Percentiles rank a stretch among this genome's conserved stretches.
Evolutionary conservation across 1,140 invertebrate genomes (phyloP).

Genomic region (Hypothenemus hampei): DNA sequence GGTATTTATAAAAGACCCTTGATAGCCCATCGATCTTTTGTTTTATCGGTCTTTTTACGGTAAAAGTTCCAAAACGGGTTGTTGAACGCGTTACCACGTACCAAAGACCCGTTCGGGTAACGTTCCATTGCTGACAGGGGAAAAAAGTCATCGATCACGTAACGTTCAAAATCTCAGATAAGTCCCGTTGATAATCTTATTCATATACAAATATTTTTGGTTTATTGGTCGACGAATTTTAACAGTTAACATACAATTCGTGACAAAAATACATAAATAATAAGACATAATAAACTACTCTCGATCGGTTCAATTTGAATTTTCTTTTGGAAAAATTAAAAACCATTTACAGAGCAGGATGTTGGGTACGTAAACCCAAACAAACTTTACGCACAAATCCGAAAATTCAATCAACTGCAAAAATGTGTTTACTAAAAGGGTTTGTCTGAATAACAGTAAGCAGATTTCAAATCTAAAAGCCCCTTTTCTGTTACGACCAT

Average conservation of each 20-base stretch:
- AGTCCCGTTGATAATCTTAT: slow-evolving; percentile 11
- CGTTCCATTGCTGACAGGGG: slow-evolving; percentile 13
- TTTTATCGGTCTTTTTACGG: slow-evolving; percentile 17
- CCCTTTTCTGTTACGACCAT: too few species aligned
- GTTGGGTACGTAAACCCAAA: too few species aligned
- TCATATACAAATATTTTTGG: slow-evolving; percentile 17
- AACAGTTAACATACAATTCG: slow-evolving; percentile 1
- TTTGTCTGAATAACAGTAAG: too few species aligned
- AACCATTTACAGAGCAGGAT: too few species aligned
- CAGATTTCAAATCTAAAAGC: too few species aligned
- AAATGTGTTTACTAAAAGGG: too few species aligned
- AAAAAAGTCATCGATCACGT: slow-evolving; percentile 12
- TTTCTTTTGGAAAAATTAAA: too few species aligned
- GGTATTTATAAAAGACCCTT: slow-evolving; percentile 8
- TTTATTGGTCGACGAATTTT: background rate
- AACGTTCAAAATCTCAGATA: slow-evolving; percentile 7
- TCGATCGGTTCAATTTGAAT: too few species aligned
- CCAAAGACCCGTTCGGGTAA: slow-evolving; percentile 2
- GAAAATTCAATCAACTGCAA: too few species aligned
- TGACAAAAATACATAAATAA: too few species aligned
- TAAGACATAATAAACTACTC: too few species aligned
- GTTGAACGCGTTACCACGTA: slow-evolving; percentile 5
- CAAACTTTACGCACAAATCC: too few species aligned
- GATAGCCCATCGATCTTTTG: slow-evolving; percentile 17
- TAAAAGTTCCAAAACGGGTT: slow-evolving; percentile 15